Conservation (phyloP, 1,140 invertebrate species). For the Luehdorfia chinensis region DNA sequence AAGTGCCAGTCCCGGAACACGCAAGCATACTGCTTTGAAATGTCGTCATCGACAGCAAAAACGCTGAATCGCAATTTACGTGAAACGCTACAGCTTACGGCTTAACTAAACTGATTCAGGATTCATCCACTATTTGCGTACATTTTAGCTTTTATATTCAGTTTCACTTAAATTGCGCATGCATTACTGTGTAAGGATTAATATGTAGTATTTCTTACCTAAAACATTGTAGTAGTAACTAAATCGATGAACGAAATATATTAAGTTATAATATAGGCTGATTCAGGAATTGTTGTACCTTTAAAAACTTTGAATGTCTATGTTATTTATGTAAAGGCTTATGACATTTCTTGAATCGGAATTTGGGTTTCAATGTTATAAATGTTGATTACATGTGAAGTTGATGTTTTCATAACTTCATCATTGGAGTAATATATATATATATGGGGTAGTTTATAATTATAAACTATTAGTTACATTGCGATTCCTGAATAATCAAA, state of each 20-base stretch:
- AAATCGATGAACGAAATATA: constrained; percentile 27
- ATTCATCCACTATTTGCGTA: constrained; percentile 12
- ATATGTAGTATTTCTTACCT: constrained; percentile 29
- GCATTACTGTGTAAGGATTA: constrained; percentile 27
- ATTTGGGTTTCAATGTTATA: constrained; percentile 28
- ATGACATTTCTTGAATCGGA: constrained; percentile 24
- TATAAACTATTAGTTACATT: too few species aligned
- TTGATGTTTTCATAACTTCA: constrained; percentile 38
- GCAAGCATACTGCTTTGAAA: constrained; percentile 41
- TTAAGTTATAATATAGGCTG: constrained; percentile 27
- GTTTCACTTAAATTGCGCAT: constrained; percentile 49
- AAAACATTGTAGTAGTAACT: constrained; percentile 34
- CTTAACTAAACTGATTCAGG: too few species aligned
- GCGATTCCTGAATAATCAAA: too few species aligned
- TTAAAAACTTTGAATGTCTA: background rate
- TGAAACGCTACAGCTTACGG: constrained; percentile 22
- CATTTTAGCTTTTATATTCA: constrained; percentile 19
- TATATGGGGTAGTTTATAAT: too few species aligned
- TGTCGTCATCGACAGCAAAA: constrained; percentile 26
- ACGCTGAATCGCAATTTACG: constrained; percentile 50
- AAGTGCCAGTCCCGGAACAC: constrained; percentile 81
- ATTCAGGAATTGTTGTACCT: constrained; percentile 27
- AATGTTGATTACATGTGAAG: constrained; percentile 49
- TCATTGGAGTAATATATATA: constrained; percentile 11
- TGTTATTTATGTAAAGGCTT: constrained; percentile 1